Base-by-base conservation (phyloP, 1,140 invertebrate species). In the Bathynomus jamesi region DNA sequence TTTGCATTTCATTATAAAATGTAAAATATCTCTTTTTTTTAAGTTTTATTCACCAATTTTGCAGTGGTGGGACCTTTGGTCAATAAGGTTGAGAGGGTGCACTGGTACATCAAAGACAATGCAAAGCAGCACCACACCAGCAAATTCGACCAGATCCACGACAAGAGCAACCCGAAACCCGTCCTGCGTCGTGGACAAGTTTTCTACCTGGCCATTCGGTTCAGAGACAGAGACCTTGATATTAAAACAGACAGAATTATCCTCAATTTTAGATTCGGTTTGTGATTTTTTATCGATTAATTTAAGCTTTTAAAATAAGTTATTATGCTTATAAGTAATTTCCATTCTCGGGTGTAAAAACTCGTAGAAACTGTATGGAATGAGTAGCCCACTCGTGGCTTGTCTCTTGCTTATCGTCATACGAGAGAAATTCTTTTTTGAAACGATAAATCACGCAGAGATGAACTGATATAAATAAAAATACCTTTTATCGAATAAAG, bases 81-180 rank as follows among this genome's bases (percentile, higher is more conserved):
- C 11, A 73, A 73, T 29, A 68, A 85, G 68, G 85, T 89, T 4
- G 84, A 87, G 61, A 80, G 83, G 2, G 82, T 88, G 0, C 85
- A 89, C 72, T 84, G 89, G 67, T 88, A 88, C 76, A 84, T 86
- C 0, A 78, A 80, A 65, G 86, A 88, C 75, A 91, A 91, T 78
- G 84, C 86, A 0, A 80, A 83, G 30, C 77, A 78, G 2, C 89
- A 90, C 79, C 86, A 87, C 77, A 89, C 89, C 4, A 82, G 85
- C 32, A 84, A 85, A 70, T 91, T 84, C 76, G 88, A 90, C 78
- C 80, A 85, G 11, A 81, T 88, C 7, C 83, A 86, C 28, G 84
- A 86, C 4, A 60, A 68, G 5, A 76, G 75, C 27, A 70, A 70
- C 80, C 85, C 69, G 81, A 83, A 69, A 66, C 81, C 83, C 5